Evolutionary conservation across 2,113 vertebrate species (phyloP).

Genomic region (Speoplatyrhinus poulsoni): DNA sequence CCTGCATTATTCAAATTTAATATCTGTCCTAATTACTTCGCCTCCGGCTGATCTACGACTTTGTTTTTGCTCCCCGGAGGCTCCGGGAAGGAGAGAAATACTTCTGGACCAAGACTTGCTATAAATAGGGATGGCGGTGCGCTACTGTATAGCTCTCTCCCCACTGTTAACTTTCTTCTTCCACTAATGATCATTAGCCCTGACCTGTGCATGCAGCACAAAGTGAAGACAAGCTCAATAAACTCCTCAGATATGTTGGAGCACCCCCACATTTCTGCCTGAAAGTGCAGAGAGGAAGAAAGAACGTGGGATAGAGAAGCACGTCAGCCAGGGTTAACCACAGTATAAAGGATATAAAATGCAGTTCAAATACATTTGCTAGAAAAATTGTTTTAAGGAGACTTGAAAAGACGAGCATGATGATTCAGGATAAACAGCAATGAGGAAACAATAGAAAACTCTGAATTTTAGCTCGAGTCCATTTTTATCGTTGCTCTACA

Average conservation of each 20-base stretch:
- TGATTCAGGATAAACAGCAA: not conserved
- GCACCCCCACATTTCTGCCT: no score
- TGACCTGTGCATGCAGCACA: slow-evolving; percentile 43
- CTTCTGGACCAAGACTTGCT: slow-evolving; percentile 51
- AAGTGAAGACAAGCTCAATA: no score
- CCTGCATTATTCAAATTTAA: slow-evolving; percentile 71
- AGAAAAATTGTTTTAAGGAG: no score
- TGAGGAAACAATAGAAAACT: not conserved
- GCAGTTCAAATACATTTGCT: no score
- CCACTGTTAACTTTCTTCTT: slow-evolving; percentile 24
- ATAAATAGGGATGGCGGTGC: slow-evolving; percentile 56
- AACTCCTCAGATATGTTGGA: no score
- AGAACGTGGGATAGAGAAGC: not conserved
- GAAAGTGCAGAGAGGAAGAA: not conserved
- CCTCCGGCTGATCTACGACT: slow-evolving; percentile 64
- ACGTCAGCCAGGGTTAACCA: no score
- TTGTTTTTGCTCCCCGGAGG: slow-evolving; percentile 54
- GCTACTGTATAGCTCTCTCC: slow-evolving; percentile 21
- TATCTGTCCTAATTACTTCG: slow-evolving; percentile 73
- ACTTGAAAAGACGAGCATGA: no score
- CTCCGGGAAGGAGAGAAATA: slow-evolving; percentile 12
- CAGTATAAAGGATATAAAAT: no score
- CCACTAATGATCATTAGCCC: slow-evolving; percentile 58
- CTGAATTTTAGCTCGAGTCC: slow-evolving; percentile 8
- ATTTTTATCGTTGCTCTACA: slow-evolving; percentile 25